A percentile compares a stretch with the other conserved stretches of the same genome.
Conservation (phyloP, 2,113 vertebrate genomes). For the Pitta sordida region DNA sequence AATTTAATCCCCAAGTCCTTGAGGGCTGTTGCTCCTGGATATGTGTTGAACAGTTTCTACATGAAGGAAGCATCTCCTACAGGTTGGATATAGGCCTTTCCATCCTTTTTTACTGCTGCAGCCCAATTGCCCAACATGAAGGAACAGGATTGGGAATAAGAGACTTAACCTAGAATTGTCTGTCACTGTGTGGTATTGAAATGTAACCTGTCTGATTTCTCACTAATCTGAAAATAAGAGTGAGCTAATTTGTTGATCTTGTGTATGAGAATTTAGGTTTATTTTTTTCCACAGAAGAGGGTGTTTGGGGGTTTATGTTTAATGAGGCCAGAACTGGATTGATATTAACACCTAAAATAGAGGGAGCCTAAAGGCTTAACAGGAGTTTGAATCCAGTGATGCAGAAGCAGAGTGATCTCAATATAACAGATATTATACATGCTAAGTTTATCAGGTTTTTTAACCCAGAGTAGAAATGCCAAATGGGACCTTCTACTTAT, state of each 20-base stretch:
- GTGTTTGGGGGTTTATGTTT: not conserved
- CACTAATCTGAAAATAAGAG: not conserved
- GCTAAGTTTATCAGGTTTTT: not conserved
- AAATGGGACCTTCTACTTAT: not conserved
- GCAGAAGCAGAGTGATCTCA: not conserved
- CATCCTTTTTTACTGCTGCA: not conserved
- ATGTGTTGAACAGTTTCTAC: not conserved
- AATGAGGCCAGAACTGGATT: not conserved
- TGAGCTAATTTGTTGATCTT: not conserved
- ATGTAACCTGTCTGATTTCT: not conserved
- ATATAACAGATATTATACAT: not conserved
- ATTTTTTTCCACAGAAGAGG: not conserved
- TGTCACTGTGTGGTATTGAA: not conserved
- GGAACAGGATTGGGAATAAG: not conserved
- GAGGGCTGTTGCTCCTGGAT: not conserved
- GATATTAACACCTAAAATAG: conserved; percentile 1
- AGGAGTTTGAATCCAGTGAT: not conserved
- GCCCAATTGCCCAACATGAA: not conserved
- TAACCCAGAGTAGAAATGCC: not conserved
- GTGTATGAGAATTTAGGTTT: not conserved
- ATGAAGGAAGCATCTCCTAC: not conserved
- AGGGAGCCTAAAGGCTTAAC: not conserved
- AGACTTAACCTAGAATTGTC: not conserved
- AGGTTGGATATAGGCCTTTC: not conserved
- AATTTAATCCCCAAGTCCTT: not conserved